These are phyloP conservation scores for Cheirogaleus major DNA, from an alignment of 2,797 vertebrate genomes.

Conservation along the genomic window DNA sequence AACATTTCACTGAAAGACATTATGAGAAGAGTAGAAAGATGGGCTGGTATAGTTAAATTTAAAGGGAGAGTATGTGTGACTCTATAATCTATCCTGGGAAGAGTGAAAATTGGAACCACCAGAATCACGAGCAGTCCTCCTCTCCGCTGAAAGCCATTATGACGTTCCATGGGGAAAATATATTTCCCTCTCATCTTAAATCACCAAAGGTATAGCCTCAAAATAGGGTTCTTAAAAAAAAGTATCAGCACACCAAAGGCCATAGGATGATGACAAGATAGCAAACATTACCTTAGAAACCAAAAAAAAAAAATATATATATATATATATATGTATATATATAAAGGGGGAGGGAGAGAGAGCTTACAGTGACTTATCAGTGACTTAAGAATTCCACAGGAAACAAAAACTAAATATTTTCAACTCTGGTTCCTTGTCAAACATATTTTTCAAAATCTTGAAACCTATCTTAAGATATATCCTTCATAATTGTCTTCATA, in stretches of 20 bases:
- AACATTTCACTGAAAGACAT: constrained; percentile 34
- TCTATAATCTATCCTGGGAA: not conserved
- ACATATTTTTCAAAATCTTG: constrained; percentile 58
- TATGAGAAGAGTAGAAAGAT: not conserved
- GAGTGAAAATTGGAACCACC: not conserved
- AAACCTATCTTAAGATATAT: constrained; percentile 46
- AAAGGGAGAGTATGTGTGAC: constrained; percentile 6
- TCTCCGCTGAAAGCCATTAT: constrained; percentile 14
- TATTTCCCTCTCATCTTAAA: not conserved
- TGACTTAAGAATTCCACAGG: constrained; percentile 71
- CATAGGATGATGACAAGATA: constrained; percentile 71
- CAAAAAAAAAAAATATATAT: not conserved
- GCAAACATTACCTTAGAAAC: constrained; percentile 74
- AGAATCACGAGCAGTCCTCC: not conserved
- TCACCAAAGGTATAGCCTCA: constrained; percentile 38
- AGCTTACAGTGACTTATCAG: constrained; percentile 55
- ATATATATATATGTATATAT: not conserved
- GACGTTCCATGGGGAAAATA: not conserved
- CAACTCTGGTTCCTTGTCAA: constrained; percentile 64
- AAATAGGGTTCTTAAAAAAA: constrained; percentile 70
- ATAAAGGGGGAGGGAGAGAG: not conserved
- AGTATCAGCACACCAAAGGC: constrained; percentile 50
- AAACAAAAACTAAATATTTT: constrained; percentile 77
- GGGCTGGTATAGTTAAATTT: not conserved
- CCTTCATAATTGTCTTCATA: constrained; percentile 62